These are phyloP conservation scores for Willowsia nigromaculata DNA, from an alignment of 2,888 invertebrate species.

Conservation along the genomic window DNA sequence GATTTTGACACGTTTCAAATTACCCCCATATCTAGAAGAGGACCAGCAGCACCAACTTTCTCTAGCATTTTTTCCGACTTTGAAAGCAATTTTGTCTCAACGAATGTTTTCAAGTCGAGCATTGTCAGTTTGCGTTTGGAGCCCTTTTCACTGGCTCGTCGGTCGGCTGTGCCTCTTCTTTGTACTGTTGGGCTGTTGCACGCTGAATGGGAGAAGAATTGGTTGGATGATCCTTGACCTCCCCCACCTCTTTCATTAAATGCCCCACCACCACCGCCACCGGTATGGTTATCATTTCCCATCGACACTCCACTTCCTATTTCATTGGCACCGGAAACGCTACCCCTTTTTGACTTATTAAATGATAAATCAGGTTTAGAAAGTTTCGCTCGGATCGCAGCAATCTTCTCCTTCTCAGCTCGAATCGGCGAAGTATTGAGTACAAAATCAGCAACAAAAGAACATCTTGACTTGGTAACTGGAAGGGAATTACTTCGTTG, in stretches of 20 bases:
- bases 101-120: constrained; percentile 93
- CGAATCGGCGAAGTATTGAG: constrained; percentile 53
- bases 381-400: constrained; percentile 58
- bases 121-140: constrained; percentile 92
- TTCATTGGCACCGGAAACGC: constrained; percentile 59
- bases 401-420: constrained; percentile 67
- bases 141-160: constrained; percentile 90
- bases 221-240: constrained; percentile 49
- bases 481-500: constrained; percentile 95
- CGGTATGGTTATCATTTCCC: constrained; percentile 20
- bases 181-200: constrained; percentile 77
- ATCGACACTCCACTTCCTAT: constrained; percentile 19
- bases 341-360: constrained; percentile 65
- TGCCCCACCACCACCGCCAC: neutral
- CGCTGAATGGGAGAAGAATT: constrained; percentile 77
- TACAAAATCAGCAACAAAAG: constrained; percentile 77
- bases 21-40: constrained; percentile 61
- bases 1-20: constrained; percentile 22
- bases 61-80: constrained; percentile 95
- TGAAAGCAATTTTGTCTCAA: constrained; percentile 93
- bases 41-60: constrained; percentile 85
- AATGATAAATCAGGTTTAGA: constrained; percentile 64
- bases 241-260: constrained; percentile 4
- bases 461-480: constrained; percentile 93
- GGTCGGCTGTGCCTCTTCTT: constrained; percentile 70